These are phyloP conservation scores for Furcula furcula DNA, from an alignment of 2,888 invertebrate genomes.

Conservation along the genomic window DNA sequence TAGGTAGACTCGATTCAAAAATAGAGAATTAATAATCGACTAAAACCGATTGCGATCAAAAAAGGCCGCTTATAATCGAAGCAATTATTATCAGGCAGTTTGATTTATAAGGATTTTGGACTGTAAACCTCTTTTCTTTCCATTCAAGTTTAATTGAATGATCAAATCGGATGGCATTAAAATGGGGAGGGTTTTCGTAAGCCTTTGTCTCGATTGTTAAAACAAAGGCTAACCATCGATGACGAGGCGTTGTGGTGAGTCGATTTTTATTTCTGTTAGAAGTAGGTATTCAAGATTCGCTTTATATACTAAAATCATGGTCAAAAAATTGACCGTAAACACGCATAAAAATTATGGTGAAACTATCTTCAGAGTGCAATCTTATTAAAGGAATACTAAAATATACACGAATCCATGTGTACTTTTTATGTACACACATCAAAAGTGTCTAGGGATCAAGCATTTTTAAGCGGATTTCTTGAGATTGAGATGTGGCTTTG, in stretches of 20 bases:
- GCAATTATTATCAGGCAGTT: conserved; percentile 62
- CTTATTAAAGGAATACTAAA: no score
- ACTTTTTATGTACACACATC: no score
- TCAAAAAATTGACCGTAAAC: no score
- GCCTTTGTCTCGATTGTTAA: conserved; percentile 49
- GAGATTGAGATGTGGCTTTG: no score
- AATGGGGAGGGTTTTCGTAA: conserved; percentile 34
- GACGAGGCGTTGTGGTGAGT: conserved; percentile 27
- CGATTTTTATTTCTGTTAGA: conserved; percentile 13
- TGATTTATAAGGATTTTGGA: conserved; percentile 70
- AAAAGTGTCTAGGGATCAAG: no score
- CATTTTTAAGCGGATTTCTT: no score
- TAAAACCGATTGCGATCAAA: conserved; percentile 41
- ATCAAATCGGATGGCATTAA: conserved; percentile 61
- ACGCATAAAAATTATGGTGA: no score
- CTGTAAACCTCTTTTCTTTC: conserved; percentile 74
- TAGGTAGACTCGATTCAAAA: conserved; percentile 31
- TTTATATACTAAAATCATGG: no score
- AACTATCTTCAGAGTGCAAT: no score
- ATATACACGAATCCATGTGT: no score
- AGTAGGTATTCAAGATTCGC: conserved; percentile 6
- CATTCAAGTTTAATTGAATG: conserved; percentile 73
- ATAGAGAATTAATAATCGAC: conserved; percentile 37
- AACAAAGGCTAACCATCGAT: conserved; percentile 67
- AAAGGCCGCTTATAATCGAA: conserved; percentile 43